These are phyloP conservation scores for Leiothrix lutea DNA, from an alignment of 2,113 vertebrate genomes.

Conservation along the genomic window DNA sequence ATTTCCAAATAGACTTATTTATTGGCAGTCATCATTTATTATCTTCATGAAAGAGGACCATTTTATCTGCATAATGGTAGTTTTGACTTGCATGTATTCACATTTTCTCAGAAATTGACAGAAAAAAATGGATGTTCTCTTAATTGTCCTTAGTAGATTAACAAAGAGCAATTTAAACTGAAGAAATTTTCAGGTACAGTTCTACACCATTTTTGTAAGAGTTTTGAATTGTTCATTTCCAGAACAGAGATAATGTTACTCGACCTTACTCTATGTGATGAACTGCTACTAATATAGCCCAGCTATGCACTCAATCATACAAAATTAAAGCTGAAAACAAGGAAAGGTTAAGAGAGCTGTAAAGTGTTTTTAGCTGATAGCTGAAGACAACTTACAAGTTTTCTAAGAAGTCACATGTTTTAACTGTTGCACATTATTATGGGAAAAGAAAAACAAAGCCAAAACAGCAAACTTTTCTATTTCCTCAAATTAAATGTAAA, in stretches of 20 bases:
- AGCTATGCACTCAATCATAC: neutral
- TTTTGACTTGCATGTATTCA: conserved; percentile 66
- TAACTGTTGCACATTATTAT: neutral
- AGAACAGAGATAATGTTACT: neutral
- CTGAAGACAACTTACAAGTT: neutral
- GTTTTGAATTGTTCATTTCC: neutral
- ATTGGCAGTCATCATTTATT: conserved; percentile 69
- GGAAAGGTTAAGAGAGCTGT: neutral
- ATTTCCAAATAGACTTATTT: conserved; percentile 73
- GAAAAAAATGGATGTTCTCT: neutral
- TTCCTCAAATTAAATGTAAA: neutral
- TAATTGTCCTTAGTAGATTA: neutral
- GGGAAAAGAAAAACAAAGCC: neutral
- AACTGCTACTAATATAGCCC: neutral
- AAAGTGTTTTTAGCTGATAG: neutral
- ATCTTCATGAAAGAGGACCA: conserved; percentile 60
- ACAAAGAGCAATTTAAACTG: neutral
- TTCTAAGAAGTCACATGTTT: neutral
- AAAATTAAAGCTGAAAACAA: neutral
- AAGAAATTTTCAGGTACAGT: neutral
- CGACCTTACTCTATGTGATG: neutral
- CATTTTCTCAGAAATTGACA: conserved; percentile 1
- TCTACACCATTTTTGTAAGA: neutral
- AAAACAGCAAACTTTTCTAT: neutral
- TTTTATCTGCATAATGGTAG: conserved; percentile 58